Evolutionary conservation across 1,140 invertebrate species (phyloP).

Genomic region (Neotoxoptera formosana): DNA sequence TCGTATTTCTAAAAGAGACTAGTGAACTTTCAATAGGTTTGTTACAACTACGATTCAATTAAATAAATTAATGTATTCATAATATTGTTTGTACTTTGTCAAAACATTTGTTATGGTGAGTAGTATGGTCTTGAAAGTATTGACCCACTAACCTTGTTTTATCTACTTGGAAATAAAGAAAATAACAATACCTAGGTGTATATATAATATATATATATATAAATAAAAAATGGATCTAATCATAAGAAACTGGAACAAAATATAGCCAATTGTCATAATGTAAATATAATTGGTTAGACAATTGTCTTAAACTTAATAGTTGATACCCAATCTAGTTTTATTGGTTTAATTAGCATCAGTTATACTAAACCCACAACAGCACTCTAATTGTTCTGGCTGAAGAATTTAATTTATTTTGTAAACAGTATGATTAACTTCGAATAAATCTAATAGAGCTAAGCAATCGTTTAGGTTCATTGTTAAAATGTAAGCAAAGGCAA

Average conservation of each 20-base stretch:
- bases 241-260: slow-evolving; percentile 45
- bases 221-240: slow-evolving; percentile 39
- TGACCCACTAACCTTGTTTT: slow-evolving; percentile 47
- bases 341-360: slow-evolving; percentile 26
- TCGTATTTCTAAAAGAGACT: not conserved
- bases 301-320: slow-evolving; percentile 27
- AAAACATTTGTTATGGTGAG: slow-evolving; percentile 29
- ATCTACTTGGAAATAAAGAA: not conserved
- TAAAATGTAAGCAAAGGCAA: not conserved
- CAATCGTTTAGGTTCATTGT: not conserved
- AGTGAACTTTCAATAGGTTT: not conserved
- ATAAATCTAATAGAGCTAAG: not conserved
- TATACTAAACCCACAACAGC: not conserved
- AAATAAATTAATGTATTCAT: slow-evolving; percentile 20
- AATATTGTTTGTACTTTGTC: not conserved
- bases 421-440: slow-evolving; percentile 18
- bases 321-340: not conserved
- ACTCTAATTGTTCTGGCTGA: not conserved
- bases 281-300: slow-evolving; percentile 28
- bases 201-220: not conserved
- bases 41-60: not conserved
- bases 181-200: not conserved
- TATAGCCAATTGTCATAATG: not conserved
- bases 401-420: not conserved
- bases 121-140: slow-evolving; percentile 45